Conservation (phyloP, 2,888 invertebrate genomes). For the Lumbricus terrestris region DNA sequence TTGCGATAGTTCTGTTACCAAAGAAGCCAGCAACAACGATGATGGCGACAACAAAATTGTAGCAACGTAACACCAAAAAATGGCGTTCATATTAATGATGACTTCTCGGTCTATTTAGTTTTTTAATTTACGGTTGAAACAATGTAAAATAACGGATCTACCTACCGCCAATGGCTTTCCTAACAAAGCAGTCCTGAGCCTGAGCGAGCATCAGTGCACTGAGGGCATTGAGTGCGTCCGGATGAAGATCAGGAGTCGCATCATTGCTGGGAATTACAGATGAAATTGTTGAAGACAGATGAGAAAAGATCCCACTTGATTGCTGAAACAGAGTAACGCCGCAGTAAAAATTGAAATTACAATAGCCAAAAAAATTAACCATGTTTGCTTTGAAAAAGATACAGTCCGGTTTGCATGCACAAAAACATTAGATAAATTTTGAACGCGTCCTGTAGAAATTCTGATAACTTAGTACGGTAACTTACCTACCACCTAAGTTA, state of each 20-base stretch:
- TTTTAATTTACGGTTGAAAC: background rate
- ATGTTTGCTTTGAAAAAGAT: background rate
- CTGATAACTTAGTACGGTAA: background rate
- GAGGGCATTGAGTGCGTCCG: conserved; percentile 84
- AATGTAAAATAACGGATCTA: background rate
- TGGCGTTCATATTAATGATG: background rate
- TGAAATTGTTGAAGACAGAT: conserved; percentile 72
- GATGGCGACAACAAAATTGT: background rate
- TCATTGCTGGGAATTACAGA: conserved; percentile 78
- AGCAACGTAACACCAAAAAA: background rate
- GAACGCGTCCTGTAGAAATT: background rate
- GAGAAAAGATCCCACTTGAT: conserved; percentile 83
- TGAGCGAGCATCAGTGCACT: conserved; percentile 90
- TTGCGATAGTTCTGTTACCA: background rate
- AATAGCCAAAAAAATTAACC: too few species aligned
- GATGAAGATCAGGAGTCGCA: conserved; percentile 89
- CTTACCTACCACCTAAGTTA: background rate
- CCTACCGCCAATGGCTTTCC: conserved; percentile 71
- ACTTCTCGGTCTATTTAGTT: background rate
- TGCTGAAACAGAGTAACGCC: conserved; percentile 64
- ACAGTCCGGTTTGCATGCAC: background rate
- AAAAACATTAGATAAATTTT: background rate
- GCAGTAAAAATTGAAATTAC: background rate
- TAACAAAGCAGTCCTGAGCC: conserved; percentile 94
- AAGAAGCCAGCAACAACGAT: background rate